Evolutionary conservation across 2,797 vertebrate species (phyloP), one percentile per base, ranked within the genome.

Genomic region (Sorex maritimensis): DNA sequence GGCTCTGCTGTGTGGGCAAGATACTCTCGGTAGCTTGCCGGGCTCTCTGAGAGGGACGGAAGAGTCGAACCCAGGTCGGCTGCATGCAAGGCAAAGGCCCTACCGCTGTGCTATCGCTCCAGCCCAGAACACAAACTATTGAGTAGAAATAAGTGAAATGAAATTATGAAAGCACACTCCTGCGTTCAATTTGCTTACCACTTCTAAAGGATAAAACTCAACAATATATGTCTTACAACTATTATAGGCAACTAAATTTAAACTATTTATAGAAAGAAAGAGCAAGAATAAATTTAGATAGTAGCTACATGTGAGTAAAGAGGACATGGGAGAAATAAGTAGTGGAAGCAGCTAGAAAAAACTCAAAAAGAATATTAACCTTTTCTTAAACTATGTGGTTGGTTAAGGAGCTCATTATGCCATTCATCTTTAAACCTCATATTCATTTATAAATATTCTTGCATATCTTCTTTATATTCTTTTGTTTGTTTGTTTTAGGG

Each of bases 371-470:
- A 58, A 52, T 52, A 9, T 44, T 34, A 88, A 79, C 13, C 26
- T 84, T 65, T 80, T 55, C 74, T 84, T 79, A 84, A 84, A 73
- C 92, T 34, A n/a, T 21, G 24, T 52, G 52, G 44, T 38, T 55
- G 49, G 30, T 44, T 23, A 83, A 78, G 67, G n/a, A 41, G 21
- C 55, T 72, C 21, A 73, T 84, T 26, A 38, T 82, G 24, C 63
- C 63, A 21, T 68, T 12, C 28, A 69, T 52, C 61, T 89, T 80
- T 44, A 58, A 17, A 67, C 1, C 11, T 67, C 34, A 68, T 24
- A 23, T 41, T n/a, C 30, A 65, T 84, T 61, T 61, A 17, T 19
- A 19, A 61, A 21, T 61, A 19, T 19, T 21, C 6, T 19, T 6
- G 15, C 15, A 21, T 61, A 21, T 61, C 58, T 61, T 23, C 17